These are phyloP conservation scores for Campaea margaritaria DNA, from an alignment of 2,888 invertebrate species.

Conservation along the genomic window DNA sequence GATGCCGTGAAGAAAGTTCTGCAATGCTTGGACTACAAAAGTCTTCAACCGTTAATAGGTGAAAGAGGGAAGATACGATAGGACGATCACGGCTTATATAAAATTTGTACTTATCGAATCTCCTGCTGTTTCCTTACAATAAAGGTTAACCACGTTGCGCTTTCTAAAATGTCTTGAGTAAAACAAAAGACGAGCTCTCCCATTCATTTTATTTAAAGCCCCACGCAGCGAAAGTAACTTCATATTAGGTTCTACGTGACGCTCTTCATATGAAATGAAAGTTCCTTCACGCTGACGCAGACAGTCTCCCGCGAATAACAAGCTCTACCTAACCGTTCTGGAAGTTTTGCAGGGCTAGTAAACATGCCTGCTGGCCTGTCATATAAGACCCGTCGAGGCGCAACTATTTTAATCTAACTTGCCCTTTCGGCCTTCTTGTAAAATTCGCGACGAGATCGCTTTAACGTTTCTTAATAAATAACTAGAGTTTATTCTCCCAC, in stretches of 20 bases:
- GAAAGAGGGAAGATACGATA: no score
- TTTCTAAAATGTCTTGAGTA: not conserved
- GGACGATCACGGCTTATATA: no score
- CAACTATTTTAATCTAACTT: conserved; percentile 79
- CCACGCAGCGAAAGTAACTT: not conserved
- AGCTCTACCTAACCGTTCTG: conserved; percentile 3
- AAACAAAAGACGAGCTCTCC: not conserved
- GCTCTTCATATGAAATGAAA: conserved; percentile 9
- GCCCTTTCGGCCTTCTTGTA: conserved; percentile 62
- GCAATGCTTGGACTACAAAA: no score
- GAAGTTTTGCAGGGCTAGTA: conserved; percentile 38
- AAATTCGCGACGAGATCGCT: conserved; percentile 66
- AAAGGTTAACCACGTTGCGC: no score
- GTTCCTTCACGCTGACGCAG: not conserved
- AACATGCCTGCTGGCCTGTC: conserved; percentile 46
- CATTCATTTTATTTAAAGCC: conserved; percentile 8
- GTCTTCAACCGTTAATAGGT: no score
- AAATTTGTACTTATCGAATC: no score
- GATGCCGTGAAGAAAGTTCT: no score
- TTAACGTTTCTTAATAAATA: conserved; percentile 69
- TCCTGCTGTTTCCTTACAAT: no score
- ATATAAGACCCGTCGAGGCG: conserved; percentile 50
- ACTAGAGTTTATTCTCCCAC: conserved; percentile 44
- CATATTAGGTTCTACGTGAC: conserved; percentile 11
- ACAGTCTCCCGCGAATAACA: not conserved